Base-by-base conservation (phyloP, 2,797 vertebrate species). In the Acanthurus lineatus region DNA sequence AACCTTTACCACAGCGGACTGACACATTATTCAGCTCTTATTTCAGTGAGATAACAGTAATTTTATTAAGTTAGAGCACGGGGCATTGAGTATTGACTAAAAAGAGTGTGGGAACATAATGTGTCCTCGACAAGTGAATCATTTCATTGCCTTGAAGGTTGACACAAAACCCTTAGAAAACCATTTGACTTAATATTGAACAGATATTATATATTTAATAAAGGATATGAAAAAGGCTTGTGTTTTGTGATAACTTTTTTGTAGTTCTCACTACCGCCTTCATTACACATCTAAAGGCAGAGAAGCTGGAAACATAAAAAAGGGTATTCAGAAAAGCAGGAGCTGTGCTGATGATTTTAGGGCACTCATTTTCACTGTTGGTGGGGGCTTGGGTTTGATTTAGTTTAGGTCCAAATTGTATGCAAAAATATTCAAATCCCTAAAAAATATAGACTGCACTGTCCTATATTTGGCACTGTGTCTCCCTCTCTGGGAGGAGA, bases 401-500 rank as follows among this genome's bases (percentile, higher is more conserved):
- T 38, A 32, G 7, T 40, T 63, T 0, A 6, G 17, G 28, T 35
- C 15, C n/a, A 20, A 62, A 28, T n/a, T 53, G 3, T 11, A 3
- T 10, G 8, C 64, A 12, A 38, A 53, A 53, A 53, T 22, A 19
- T 56, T 6, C 0, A 45, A 71, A 47, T 32, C 32, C 48, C 20
- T 16, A 3, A 19, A 11, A 25, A 20, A 53, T 14, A 22, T 16
- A 53, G 19, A 47, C 7, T n/a, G 35, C 2, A 1, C 35, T 44
- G 15, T 9, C 14, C 2, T 38, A 12, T 35, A 47, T 69, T 45
- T 59, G 60, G 16, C 22, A 14, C 51, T 10, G 4, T 83, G 84
- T 77, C 83, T 79, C 83, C 86, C 76, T 76, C 83, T 83, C 52
- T 61, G 47, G 76, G 79, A 57, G 20, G 44, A 63, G 8, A 38